Base-by-base conservation (phyloP, 1,140 invertebrate genomes). In the Probaryconus sp. region DNA sequence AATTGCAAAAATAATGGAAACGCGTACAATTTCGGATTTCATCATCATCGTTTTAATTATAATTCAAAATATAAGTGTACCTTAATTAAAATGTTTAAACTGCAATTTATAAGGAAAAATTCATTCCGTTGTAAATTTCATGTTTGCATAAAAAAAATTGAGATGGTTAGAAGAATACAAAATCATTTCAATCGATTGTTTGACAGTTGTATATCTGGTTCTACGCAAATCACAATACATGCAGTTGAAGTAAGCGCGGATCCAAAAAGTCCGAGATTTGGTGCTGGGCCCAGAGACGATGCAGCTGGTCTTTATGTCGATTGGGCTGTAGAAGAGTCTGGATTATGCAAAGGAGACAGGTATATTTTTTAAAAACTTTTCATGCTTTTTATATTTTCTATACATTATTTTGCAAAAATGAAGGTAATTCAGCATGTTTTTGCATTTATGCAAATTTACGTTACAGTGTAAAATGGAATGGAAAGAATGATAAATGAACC, bases 271-370 rank as follows among this genome's bases (percentile, higher is more conserved):
- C 91, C 89, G 18, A 89, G 87, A 79, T 93, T 90, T 83, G 92
- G 87, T 16, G 82, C 88, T 13, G 88, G 90, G 1, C 87, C 89
- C 7, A 89, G 89, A 31, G 89, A 92, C 6, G 89, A 91, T 47
- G 81, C 83, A 2, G 85, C 89, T 1, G 93, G 93, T 0, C 86
- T 93, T 0, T 92, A 89, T 65, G 89, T 95, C 2, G 93, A 94
- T 63, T 94, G 94, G 94, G 92, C 93, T 0, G 87, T 92, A 1
- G 93, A 94, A 61, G 91, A 93, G 70, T 91, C 92, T 14, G 92
- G 91, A 16, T 83, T 95, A 21, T 90, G 89, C 56, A 93, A 93
- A 82, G 93, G 92, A n/a, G 94, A 95, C 84, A 92, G 92, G 92
- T 93, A 50, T 35, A 37, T 51, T 16, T 38, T 0, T 1, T 33